Evolutionary conservation across 2,888 invertebrate species (phyloP), one percentile per base, ranked within the genome.

Genomic region (Meteorus colon): DNA sequence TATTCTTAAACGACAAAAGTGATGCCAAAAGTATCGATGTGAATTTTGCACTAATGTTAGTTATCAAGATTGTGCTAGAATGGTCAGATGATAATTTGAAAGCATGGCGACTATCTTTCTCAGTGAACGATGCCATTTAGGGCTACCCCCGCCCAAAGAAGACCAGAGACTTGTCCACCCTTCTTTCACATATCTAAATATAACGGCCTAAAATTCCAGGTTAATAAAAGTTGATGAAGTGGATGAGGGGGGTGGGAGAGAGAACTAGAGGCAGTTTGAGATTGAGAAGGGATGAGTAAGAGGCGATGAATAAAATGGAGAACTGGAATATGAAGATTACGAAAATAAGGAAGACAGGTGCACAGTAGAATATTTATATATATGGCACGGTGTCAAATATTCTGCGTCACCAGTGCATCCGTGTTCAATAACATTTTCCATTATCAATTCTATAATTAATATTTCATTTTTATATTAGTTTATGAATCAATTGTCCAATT

Each of bases 171-270:
- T 75, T 48, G 73, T 31, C 59, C 65, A 74, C 70, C 60, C 72
- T 27, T 37, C 75, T 75, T 69, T 31, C 66, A 67, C 45, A 27
- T 19, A 77, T 83, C 86, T 87, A 89, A 88, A 88, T 88, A 87
- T 89, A 89, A 84, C 83, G 81, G 84, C 82, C 83, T 84, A 82
- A 84, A 83, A 88, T 89, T 89, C 87, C 88, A 88, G 87, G 83
- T 88, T 89, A 87, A 88, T 89, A 88, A 86, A 88, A 88, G 86
- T 87, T 77, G 86, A 87, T 85, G 86, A 81, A 82, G n/a, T n/a
- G 8, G 1, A 55, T 55, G 19, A 1, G 8, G 10, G n/a, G 10
- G 45, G 65, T 62, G 67, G 76, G 29, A 68, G 37, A 74, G 83
- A 83, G 83, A 83, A 83, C 79, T 79, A 81, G 51, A 66, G 75